phyloP scores from a whole-genome alignment of 2,797 vertebrate genomes.

The Epinephelus coioides region DNA sequence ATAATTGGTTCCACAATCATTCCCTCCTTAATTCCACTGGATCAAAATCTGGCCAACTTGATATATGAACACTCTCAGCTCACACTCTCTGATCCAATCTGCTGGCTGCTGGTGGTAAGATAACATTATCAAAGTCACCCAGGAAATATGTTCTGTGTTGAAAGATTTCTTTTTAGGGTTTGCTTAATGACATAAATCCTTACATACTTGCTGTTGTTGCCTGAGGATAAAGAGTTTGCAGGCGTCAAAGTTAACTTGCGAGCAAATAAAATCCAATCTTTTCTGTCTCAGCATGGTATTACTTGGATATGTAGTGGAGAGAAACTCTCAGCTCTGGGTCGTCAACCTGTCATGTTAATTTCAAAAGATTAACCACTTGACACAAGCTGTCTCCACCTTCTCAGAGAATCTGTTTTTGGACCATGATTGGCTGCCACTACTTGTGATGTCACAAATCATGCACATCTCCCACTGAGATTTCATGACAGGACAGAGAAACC shows the following conservation, averaged over 20 bases:
- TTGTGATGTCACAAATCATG: slow-evolving; percentile 17
- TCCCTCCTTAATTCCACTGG: neutral
- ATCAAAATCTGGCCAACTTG: slow-evolving; percentile 13
- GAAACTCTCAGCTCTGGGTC: slow-evolving; percentile 15
- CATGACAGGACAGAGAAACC: neutral
- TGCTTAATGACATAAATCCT: slow-evolving; percentile 30
- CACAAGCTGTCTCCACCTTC: neutral
- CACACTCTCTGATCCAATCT: slow-evolving; percentile 7
- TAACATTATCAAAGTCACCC: slow-evolving; percentile 34
- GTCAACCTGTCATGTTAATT: slow-evolving; percentile 25
- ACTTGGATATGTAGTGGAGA: neutral
- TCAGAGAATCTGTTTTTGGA: neutral
- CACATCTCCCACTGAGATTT: slow-evolving; percentile 3
- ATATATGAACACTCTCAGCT: slow-evolving; percentile 10
- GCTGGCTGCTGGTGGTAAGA: neutral
- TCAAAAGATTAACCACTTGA: slow-evolving; percentile 37
- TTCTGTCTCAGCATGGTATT: slow-evolving; percentile 6
- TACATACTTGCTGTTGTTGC: slow-evolving; percentile 6
- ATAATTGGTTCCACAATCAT: neutral
- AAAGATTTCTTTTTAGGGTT: slow-evolving; percentile 38
- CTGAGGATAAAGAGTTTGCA: slow-evolving; percentile 25
- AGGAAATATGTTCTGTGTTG: slow-evolving; percentile 21
- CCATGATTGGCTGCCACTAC: neutral
- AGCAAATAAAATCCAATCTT: slow-evolving; percentile 28
- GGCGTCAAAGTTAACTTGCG: slow-evolving; percentile 11